phyloP scores from a whole-genome alignment of 2,113 vertebrate genomes.

The Phaethornis superciliosus region DNA sequence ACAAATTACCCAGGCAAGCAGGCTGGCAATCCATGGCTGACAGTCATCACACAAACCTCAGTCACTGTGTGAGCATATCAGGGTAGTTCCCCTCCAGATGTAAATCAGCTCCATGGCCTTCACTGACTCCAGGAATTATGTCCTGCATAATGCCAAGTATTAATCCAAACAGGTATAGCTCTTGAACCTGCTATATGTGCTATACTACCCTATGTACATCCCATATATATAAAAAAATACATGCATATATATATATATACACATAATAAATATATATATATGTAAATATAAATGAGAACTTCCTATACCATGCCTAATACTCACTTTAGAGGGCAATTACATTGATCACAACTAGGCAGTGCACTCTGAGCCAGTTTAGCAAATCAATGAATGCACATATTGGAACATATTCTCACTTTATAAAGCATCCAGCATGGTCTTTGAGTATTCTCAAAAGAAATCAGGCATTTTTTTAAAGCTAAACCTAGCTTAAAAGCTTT shows the following conservation, averaged over 20 bases:
- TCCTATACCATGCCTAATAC: background rate
- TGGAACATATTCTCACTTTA: background rate
- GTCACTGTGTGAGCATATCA: rapidly evolving
- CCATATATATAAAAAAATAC: background rate
- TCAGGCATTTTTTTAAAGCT: constrained; percentile 39
- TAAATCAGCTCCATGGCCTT: background rate
- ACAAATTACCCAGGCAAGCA: background rate
- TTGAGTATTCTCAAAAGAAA: constrained; percentile 7
- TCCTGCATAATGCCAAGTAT: background rate
- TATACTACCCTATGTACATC: background rate
- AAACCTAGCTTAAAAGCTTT: constrained; percentile 52
- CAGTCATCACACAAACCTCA: background rate
- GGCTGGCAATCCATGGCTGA: background rate
- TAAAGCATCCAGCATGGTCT: background rate
- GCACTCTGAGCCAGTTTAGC: background rate
- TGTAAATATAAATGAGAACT: background rate
- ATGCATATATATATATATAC: background rate
- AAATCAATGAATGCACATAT: background rate
- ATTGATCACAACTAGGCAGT: background rate
- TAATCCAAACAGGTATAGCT: background rate
- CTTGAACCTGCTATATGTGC: background rate
- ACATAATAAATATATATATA: background rate
- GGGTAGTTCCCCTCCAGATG: background rate
- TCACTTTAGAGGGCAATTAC: background rate
- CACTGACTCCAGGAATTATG: background rate